A percentile compares a stretch with the other conserved stretches of the same genome.
Conservation (phyloP, 2,113 vertebrate species). For the Riparia riparia region DNA sequence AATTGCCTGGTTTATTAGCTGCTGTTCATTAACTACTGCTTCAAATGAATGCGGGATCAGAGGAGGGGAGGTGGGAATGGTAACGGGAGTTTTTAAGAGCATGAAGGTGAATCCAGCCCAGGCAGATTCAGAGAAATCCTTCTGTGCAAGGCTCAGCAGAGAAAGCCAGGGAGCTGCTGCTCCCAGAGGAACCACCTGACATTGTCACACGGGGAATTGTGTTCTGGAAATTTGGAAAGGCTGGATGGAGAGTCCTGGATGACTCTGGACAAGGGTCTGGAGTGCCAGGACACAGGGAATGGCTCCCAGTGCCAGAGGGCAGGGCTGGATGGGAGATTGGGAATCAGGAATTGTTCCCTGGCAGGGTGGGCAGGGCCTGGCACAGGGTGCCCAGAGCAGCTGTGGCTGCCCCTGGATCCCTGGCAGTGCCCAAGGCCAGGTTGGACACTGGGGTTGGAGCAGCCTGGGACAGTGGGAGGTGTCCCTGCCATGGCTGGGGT, state of each 20-base stretch:
- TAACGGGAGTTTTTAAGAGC: not conserved
- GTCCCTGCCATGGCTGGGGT: not conserved
- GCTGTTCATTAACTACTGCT: slow-evolving; percentile 58
- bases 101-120: not conserved
- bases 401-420: not conserved
- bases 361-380: not conserved
- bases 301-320: not conserved
- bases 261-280: not conserved
- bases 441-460: accelerated
- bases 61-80: not conserved
- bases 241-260: not conserved
- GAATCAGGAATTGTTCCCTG: not conserved
- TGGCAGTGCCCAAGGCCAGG: not conserved
- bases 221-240: not conserved
- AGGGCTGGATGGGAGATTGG: accelerated
- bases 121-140: not conserved
- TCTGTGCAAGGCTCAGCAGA: not conserved
- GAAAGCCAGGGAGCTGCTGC: not conserved
- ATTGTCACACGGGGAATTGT: not conserved
- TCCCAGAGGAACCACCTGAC: not conserved
- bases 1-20: slow-evolving; percentile 67
- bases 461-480: not conserved
- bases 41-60: not conserved
- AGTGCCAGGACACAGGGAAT: not conserved
- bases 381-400: not conserved